Percentiles rank a stretch among this genome's conserved stretches.
Conservation (phyloP, 2,113 vertebrate species). For the Nanorana parkeri region DNA sequence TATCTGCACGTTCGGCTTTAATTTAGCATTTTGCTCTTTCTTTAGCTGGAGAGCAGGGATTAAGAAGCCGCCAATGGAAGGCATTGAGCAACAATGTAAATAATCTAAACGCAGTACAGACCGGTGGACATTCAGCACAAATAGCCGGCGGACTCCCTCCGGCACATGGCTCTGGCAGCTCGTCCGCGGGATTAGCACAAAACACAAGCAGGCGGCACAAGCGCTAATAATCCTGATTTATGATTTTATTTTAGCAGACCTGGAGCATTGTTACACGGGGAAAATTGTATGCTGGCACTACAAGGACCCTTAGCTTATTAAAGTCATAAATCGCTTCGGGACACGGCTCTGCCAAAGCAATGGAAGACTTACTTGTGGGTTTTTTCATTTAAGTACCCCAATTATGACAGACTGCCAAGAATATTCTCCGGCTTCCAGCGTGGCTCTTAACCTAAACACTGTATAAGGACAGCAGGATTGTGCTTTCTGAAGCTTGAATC, state of each 20-base stretch:
- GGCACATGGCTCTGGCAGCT: constrained; percentile 36
- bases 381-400: constrained; percentile 38
- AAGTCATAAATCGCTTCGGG: constrained; percentile 49
- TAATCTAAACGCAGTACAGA: neutral
- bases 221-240: constrained; percentile 56
- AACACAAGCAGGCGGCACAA: constrained; percentile 29
- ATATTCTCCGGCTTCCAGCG: constrained; percentile 2
- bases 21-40: too few relatives aligned
- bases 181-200: constrained; percentile 32
- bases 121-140: constrained; percentile 35
- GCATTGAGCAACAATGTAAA: constrained; percentile 43
- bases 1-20: too few relatives aligned
- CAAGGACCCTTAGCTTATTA: constrained; percentile 50
- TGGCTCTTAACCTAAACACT: neutral
- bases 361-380: constrained; percentile 15
- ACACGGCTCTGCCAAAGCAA: constrained; percentile 16
- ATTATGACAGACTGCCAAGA: constrained; percentile 29
- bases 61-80: neutral
- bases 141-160: constrained; percentile 48
- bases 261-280: constrained; percentile 39
- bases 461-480: neutral
- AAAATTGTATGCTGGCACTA: constrained; percentile 51
- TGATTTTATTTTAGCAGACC: constrained; percentile 54
- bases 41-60: neutral
- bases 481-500: neutral